These are phyloP conservation scores for Abrostola triplasia DNA, from an alignment of 2,888 invertebrate genomes.

Conservation along the genomic window DNA sequence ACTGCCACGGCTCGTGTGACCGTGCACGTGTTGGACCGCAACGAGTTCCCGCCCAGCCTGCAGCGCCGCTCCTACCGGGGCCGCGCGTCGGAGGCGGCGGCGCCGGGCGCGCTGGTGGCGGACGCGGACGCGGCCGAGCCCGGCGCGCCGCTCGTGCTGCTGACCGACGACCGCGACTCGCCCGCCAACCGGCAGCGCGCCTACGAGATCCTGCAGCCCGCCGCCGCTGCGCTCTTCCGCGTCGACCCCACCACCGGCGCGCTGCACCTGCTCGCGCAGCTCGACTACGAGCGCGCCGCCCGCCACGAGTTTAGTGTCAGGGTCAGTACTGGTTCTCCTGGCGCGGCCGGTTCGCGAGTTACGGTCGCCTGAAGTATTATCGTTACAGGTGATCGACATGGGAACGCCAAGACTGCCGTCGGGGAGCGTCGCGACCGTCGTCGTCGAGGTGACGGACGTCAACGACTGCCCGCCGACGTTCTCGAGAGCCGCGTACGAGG, in stretches of 20 bases:
- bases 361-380: not conserved
- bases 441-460: slow-evolving; percentile 93
- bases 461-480: slow-evolving; percentile 97
- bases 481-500: slow-evolving; percentile 90
- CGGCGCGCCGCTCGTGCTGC: slow-evolving; percentile 92
- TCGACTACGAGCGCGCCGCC: slow-evolving; percentile 93
- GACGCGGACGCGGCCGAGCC: slow-evolving; percentile 43
- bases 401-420: slow-evolving; percentile 93
- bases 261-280: slow-evolving; percentile 91
- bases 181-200: slow-evolving; percentile 94
- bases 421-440: slow-evolving; percentile 93
- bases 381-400: slow-evolving; percentile 91
- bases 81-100: slow-evolving; percentile 93
- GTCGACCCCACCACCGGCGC: slow-evolving; percentile 97
- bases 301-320: slow-evolving; percentile 94
- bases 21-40: slow-evolving; percentile 96
- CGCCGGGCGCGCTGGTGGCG: slow-evolving; percentile 91
- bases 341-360: not conserved
- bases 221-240: slow-evolving; percentile 93
- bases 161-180: slow-evolving; percentile 95
- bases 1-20: slow-evolving; percentile 91
- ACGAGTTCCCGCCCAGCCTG: slow-evolving; percentile 94
- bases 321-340: slow-evolving; percentile 68
- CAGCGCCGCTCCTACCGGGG: slow-evolving; percentile 90
- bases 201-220: slow-evolving; percentile 94